phyloP scores from a whole-genome alignment of 1,140 invertebrate genomes.

The Globodera rostochiensis region DNA sequence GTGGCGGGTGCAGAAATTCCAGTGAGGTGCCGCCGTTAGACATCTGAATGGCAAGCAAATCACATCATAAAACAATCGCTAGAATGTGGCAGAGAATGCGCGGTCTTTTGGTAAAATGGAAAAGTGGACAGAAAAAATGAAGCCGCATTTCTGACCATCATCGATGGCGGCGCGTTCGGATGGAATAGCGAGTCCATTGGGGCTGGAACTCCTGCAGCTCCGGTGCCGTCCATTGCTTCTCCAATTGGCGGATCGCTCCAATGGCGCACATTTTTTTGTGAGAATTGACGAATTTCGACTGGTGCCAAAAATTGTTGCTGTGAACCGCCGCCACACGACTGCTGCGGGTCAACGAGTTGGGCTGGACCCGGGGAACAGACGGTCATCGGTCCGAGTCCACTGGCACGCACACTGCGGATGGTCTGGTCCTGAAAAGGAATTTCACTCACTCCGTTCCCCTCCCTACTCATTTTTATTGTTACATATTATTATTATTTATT shows the following conservation, averaged over 20 bases:
- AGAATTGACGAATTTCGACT: constrained; percentile 32
- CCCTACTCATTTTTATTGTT: neutral
- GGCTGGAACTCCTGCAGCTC: neutral
- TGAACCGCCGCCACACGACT: neutral
- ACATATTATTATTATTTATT: neutral
- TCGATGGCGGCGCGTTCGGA: neutral
- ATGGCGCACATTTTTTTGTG: constrained; percentile 17
- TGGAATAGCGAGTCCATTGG: constrained; percentile 17
- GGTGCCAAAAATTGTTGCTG: constrained; percentile 24
- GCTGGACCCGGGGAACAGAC: constrained; percentile 24
- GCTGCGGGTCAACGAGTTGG: constrained; percentile 14
- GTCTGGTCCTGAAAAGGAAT: constrained; percentile 30
- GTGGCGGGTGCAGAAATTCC: constrained; percentile 6
- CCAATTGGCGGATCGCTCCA: neutral
- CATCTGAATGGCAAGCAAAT: neutral
- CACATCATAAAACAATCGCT: neutral
- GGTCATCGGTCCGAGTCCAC: constrained; percentile 29
- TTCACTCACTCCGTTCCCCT: neutral
- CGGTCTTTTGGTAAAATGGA: no score
- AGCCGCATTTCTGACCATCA: neutral
- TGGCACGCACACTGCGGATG: constrained; percentile 29
- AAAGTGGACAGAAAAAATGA: no score
- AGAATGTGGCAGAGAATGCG: no score
- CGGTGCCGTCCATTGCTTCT: neutral
- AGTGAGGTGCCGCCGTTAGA: neutral